These are phyloP conservation scores for Mastomys natalensis DNA, from an alignment of 2,113 vertebrate genomes.

Conservation along the genomic window DNA sequence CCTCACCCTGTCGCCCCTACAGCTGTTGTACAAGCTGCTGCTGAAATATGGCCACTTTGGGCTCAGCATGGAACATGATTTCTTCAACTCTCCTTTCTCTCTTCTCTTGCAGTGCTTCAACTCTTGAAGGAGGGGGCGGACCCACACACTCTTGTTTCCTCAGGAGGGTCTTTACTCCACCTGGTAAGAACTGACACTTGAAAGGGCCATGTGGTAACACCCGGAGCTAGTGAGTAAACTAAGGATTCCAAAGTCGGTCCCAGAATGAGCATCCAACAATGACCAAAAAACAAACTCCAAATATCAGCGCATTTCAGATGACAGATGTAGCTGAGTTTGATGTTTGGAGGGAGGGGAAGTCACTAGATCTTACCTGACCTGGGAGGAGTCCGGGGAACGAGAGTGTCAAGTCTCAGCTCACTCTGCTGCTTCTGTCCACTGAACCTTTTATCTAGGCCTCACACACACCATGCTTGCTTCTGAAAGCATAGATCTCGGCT, in stretches of 20 bases:
- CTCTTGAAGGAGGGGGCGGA: constrained; percentile 95
- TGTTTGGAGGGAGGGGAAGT: background rate
- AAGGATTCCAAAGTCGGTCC: background rate
- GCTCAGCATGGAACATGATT: background rate
- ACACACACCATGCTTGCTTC: background rate
- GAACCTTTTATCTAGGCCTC: background rate
- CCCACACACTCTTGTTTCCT: constrained; percentile 87
- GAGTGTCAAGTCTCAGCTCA: background rate
- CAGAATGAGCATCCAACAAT: background rate
- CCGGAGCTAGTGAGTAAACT: background rate
- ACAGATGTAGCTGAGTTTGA: background rate
- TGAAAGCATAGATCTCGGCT: background rate
- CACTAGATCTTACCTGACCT: background rate
- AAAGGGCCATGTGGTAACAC: background rate
- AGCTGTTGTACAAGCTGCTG: constrained; percentile 2
- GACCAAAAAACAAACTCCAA: background rate
- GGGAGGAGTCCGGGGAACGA: background rate
- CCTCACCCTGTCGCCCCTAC: rapidly evolving
- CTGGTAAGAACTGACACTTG: constrained; percentile 89
- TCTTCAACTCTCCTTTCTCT: constrained; percentile 77
- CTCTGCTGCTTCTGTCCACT: background rate
- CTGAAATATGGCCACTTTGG: background rate
- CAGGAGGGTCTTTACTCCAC: constrained; percentile 95
- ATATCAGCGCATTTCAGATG: background rate
- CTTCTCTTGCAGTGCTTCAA: constrained; percentile 90